A percentile compares a stretch with the other conserved stretches of the same genome.
Evolutionary conservation across 2,888 invertebrate genomes (phyloP).

Genomic region (Atrina japonica): DNA sequence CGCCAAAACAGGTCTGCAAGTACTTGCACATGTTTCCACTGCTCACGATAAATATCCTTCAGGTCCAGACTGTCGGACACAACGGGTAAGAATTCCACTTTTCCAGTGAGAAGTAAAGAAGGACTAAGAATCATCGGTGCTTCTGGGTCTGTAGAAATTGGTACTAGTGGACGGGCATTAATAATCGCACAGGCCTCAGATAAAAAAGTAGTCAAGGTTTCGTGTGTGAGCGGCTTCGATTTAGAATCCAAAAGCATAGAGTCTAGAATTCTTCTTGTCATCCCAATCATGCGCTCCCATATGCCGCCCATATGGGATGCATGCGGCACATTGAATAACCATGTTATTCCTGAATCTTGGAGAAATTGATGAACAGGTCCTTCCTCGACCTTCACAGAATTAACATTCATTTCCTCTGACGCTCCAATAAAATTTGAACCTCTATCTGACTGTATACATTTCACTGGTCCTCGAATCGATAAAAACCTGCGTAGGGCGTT

Average conservation of each 20-base stretch:
- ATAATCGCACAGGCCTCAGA: constrained; percentile 35
- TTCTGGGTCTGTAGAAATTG: constrained; percentile 34
- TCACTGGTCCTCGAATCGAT: too few species aligned
- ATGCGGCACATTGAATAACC: constrained; percentile 40
- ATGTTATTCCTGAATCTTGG: constrained; percentile 8
- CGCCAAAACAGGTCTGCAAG: constrained; percentile 28
- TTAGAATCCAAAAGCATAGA: too few species aligned
- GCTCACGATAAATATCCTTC: constrained; percentile 10
- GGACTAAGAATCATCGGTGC: too few species aligned
- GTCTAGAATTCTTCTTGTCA: too few species aligned
- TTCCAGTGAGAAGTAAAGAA: too few species aligned
- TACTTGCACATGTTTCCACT: constrained; percentile 32
- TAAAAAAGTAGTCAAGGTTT: too few species aligned
- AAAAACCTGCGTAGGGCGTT: too few species aligned
- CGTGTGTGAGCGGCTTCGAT: too few species aligned
- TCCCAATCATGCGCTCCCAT: constrained; percentile 42
- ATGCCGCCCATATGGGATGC: too few species aligned
- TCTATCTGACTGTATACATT: constrained; percentile 37
- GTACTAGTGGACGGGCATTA: too few species aligned
- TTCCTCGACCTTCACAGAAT: constrained; percentile 24
- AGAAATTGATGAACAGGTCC: constrained; percentile 19
- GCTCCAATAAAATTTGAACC: constrained; percentile 43
- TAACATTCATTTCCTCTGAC: constrained; percentile 10
- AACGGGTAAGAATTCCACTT: too few species aligned
- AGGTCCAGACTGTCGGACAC: constrained; percentile 1